Evolutionary conservation across 2,888 invertebrate genomes (phyloP), one percentile per base, ranked within the genome.

Genomic region (Allophyes oxyacanthae): DNA sequence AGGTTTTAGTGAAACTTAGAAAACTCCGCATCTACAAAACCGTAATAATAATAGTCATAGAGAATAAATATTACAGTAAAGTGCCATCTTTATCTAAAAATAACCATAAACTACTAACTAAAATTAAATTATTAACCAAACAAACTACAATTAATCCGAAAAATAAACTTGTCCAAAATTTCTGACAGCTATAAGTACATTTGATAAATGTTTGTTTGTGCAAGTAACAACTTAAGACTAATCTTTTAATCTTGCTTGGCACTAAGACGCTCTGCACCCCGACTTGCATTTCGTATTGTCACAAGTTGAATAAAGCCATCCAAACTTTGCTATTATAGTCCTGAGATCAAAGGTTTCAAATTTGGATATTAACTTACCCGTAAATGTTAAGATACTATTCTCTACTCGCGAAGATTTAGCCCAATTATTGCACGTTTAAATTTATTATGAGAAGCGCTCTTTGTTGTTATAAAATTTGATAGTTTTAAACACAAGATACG

Each of bases 231-330:
- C 40, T 66, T 58, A 49, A 34, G 56, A 45, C 50, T 69, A 69
- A 72, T 74, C 69, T 58, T 44, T 61, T 74, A 72, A 74, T 73
- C 72, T 72, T 13, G 50, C 49, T 65, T 30, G 41, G 57, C 25
- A 55, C 38, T 60, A 56, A 72, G 65, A 43, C 43, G 53, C 53
- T 40, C 54, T 62, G 69, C 69, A 58, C 54, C 15, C 41, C 37
- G 62, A 65, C 61, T 74, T 72, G 72, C 74, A 73, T 63, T 63
- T 65, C 52, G 48, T 55, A 74, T 65, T 74, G 72, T 74, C 65
- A 51, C 36, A 55, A 70, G 51, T 59, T 65, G 60, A 63, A 58
- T 54, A 69, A 63, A 65, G 69, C 63, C 54, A 46, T 60, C 52
- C 54, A 54, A 72, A 71, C 63, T 74, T 71, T 42, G 52, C 54